Evolutionary conservation across 2,888 invertebrate genomes (phyloP).

Genomic region (Enchytraeus crypticus): DNA sequence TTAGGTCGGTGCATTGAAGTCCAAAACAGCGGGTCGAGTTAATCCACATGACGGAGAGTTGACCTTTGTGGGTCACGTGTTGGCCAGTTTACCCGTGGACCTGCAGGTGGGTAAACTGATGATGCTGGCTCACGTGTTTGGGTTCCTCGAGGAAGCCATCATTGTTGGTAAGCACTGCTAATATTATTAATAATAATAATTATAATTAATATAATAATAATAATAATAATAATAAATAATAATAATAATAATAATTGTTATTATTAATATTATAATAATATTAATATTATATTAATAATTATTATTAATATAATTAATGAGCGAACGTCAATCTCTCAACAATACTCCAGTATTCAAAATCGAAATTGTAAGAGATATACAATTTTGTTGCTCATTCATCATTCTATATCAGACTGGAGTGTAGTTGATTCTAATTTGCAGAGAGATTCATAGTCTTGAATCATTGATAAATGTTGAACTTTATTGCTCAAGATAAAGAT

Average conservation of each 20-base stretch:
- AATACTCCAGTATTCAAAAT: too few relatives aligned
- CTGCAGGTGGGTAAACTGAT: conserved; percentile 73
- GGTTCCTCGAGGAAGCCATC: conserved; percentile 71
- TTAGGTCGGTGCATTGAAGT: conserved; percentile 69
- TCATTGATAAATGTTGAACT: too few relatives aligned
- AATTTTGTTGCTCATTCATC: too few relatives aligned
- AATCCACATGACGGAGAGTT: conserved; percentile 68
- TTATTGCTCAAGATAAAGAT: too few relatives aligned
- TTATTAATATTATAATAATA: not conserved
- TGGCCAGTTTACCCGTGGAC: conserved; percentile 74
- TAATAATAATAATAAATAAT: not conserved
- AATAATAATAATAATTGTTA: not conserved
- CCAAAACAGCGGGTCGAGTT: conserved; percentile 53
- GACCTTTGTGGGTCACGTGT: conserved; percentile 73
- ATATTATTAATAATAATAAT: too few relatives aligned
- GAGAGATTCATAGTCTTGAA: too few relatives aligned
- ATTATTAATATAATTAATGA: not conserved
- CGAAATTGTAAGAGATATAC: too few relatives aligned
- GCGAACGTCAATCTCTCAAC: too few relatives aligned
- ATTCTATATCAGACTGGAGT: too few relatives aligned
- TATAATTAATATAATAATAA: not conserved
- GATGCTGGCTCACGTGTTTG: conserved; percentile 74
- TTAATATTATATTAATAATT: not conserved
- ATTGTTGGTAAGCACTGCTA: conserved; percentile 59
- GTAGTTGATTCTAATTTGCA: too few relatives aligned